These are phyloP conservation scores for Dasyornis broadbenti DNA, from an alignment of 2,113 vertebrate genomes.

Conservation along the genomic window DNA sequence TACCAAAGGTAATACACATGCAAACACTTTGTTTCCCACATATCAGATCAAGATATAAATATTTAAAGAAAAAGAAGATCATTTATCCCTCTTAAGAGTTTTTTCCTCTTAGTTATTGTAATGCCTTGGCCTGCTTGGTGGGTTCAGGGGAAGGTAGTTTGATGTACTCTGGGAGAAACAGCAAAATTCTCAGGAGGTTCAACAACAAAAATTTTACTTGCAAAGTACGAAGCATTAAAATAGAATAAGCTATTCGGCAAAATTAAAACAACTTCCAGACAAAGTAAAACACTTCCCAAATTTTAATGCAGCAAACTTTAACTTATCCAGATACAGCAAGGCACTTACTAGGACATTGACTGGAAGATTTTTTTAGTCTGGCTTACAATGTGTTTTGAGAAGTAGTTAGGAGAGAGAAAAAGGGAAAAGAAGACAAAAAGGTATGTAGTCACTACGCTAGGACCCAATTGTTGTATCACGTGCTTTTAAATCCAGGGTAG, in stretches of 20 bases:
- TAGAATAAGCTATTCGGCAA: not conserved
- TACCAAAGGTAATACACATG: not conserved
- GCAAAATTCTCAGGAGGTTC: not conserved
- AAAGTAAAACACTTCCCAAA: not conserved
- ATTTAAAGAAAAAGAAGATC: not conserved
- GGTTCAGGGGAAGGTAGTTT: not conserved
- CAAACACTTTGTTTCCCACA: not conserved
- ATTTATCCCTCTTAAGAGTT: not conserved
- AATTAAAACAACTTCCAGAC: not conserved
- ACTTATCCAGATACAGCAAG: not conserved
- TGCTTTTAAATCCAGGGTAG: not conserved
- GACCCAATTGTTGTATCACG: accelerated
- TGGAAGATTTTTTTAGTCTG: too few relatives aligned
- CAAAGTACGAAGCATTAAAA: not conserved
- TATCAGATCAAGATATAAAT: not conserved
- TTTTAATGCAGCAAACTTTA: accelerated
- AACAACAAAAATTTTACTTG: not conserved
- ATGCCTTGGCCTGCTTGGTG: not conserved
- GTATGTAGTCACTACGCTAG: not conserved
- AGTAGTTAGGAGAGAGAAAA: not conserved
- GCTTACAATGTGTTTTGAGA: not conserved
- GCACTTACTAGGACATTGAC: not conserved
- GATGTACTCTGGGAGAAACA: not conserved
- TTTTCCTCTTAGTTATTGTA: not conserved
- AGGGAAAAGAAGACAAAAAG: not conserved